phyloP scores from a whole-genome alignment of 1,140 invertebrate species.

The Sminthurinus signatus region DNA sequence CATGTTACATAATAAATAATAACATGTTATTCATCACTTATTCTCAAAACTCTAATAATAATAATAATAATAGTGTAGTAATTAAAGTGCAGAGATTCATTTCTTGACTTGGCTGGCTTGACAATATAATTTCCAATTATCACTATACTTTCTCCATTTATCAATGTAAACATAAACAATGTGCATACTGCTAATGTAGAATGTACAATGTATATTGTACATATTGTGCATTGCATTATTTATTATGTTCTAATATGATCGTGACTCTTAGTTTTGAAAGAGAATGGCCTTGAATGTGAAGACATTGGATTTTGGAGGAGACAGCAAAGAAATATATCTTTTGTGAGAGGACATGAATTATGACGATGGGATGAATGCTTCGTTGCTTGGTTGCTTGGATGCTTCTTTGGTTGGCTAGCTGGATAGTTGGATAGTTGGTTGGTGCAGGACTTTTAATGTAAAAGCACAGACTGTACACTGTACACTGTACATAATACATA shows the following conservation, averaged over 20 bases:
- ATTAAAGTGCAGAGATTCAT: constrained; percentile 6
- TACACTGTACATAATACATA: too few species aligned
- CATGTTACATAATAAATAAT: too few species aligned
- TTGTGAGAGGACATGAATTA: too few species aligned
- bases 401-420: too few species aligned
- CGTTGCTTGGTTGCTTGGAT: too few species aligned
- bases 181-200: too few species aligned
- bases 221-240: background rate
- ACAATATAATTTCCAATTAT: constrained; percentile 12
- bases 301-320: background rate
- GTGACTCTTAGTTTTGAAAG: background rate
- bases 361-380: too few species aligned
- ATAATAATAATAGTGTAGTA: background rate
- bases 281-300: background rate
- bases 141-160: background rate
- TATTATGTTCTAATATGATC: background rate
- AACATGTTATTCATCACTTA: too few species aligned
- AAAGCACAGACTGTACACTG: too few species aligned
- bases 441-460: too few species aligned
- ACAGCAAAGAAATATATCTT: background rate
- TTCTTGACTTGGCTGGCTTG: constrained; percentile 8
- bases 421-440: too few species aligned
- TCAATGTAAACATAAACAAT: background rate
- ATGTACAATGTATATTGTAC: too few species aligned
- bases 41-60: background rate